Percentiles rank a stretch among this genome's conserved stretches.
phyloP scores from a whole-genome alignment of 2,888 invertebrate species.

The Andrena flavipes region DNA sequence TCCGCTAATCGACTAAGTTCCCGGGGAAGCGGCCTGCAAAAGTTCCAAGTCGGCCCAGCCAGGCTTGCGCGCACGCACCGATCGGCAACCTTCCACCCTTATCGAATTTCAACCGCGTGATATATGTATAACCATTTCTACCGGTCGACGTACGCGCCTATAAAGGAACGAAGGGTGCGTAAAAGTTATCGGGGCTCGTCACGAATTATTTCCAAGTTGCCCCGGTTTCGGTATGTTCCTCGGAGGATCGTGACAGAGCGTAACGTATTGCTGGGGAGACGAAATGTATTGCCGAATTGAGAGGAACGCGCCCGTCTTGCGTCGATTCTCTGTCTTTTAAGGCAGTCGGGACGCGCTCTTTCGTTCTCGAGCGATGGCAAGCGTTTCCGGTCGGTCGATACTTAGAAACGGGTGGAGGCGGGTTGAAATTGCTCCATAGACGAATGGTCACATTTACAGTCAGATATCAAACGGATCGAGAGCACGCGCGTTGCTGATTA shows the following conservation, averaged over 20 bases:
- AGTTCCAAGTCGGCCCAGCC: slow-evolving; percentile 35
- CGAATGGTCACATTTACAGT: too few relatives aligned
- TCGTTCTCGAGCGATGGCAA: neutral
- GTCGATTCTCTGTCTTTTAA: neutral
- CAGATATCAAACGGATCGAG: too few relatives aligned
- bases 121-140: slow-evolving; percentile 66
- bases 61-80: neutral
- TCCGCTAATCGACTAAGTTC: slow-evolving; percentile 72
- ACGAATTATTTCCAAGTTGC: slow-evolving; percentile 33
- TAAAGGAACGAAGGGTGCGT: slow-evolving; percentile 48
- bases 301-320: neutral
- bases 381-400: neutral
- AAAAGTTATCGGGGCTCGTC: slow-evolving; percentile 56
- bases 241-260: slow-evolving; percentile 28
- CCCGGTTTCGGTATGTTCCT: slow-evolving; percentile 28
- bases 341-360: neutral
- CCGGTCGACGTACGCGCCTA: slow-evolving; percentile 31
- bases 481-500: neutral
- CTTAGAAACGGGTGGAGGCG: too few relatives aligned
- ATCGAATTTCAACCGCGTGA: slow-evolving; percentile 64
- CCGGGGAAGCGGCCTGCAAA: slow-evolving; percentile 16
- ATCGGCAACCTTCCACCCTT: slow-evolving; percentile 33
- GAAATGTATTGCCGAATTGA: slow-evolving; percentile 31
- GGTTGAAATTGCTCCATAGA: too few relatives aligned
- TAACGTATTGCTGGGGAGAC: slow-evolving; percentile 38